Conservation (phyloP, 1,140 invertebrate species). For the Holcopasites calliopsidis region DNA sequence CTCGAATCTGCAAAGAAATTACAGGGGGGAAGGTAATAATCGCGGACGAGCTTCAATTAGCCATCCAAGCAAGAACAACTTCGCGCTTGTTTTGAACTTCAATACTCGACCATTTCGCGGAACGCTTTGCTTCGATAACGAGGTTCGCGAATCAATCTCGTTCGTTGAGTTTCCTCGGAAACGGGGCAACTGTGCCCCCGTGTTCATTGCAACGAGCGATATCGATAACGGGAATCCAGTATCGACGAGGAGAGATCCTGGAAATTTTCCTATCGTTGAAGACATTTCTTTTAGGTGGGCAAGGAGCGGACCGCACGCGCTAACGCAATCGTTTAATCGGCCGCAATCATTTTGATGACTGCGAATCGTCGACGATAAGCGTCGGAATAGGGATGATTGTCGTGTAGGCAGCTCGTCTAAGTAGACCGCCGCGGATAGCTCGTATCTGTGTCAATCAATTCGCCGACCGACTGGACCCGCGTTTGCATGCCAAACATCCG, state of each 20-base stretch:
- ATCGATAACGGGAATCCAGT: too few relatives aligned
- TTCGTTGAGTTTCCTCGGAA: background rate
- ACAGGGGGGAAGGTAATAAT: too few relatives aligned
- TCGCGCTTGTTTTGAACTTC: conserved; percentile 29
- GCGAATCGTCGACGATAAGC: conserved; percentile 73
- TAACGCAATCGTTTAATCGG: conserved; percentile 78
- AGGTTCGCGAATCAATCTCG: background rate
- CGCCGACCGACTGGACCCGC: conserved; percentile 27
- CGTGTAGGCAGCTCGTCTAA: conserved; percentile 74
- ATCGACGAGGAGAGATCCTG: background rate
- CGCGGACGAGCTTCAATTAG: conserved; percentile 34
- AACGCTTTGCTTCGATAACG: conserved; percentile 18
- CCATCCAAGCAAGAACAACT: conserved; percentile 30
- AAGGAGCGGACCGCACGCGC: conserved; percentile 58
- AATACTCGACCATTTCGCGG: conserved; percentile 26
- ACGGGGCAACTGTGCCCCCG: background rate
- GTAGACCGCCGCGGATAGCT: conserved; percentile 61
- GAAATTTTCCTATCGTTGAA: too few relatives aligned
- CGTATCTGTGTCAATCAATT: conserved; percentile 75
- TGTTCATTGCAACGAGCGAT: too few relatives aligned
- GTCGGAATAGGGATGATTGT: conserved; percentile 76
- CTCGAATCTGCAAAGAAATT: background rate
- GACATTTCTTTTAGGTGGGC: too few relatives aligned
- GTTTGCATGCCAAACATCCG: conserved; percentile 16
- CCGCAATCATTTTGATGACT: conserved; percentile 77